Percentiles rank a stretch among this genome's conserved stretches.
phyloP scores from a whole-genome alignment of 2,888 invertebrate species.

The Drosophila nigricruria region DNA sequence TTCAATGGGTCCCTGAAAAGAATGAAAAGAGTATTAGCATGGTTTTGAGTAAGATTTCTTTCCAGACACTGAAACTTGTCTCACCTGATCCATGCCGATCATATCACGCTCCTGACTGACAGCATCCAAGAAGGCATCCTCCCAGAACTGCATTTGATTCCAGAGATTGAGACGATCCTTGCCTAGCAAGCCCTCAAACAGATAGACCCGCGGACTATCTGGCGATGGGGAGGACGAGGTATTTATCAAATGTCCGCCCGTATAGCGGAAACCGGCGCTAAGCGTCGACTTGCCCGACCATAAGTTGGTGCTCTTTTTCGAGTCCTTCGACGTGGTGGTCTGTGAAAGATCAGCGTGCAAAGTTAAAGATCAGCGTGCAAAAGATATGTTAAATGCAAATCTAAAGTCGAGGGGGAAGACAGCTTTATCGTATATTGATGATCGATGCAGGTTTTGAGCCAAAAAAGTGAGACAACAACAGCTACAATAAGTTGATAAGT shows the following conservation, averaged over 20 bases:
- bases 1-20: conserved; percentile 92
- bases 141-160: conserved; percentile 99
- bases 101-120: conserved; percentile 99
- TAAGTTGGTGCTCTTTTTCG: conserved; percentile 93
- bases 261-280: conserved; percentile 94
- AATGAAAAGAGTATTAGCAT: background rate
- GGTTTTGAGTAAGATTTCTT: background rate
- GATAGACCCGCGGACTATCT: conserved; percentile 94
- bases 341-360: conserved; percentile 59
- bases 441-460: conserved; percentile 17
- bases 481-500: conserved; percentile 19
- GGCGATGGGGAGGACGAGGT: conserved; percentile 94
- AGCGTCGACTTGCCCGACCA: conserved; percentile 97
- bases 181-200: conserved; percentile 94
- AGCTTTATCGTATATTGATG: conserved; percentile 4
- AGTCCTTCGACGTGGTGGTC: conserved; percentile 87
- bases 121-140: conserved; percentile 98
- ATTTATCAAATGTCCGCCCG: conserved; percentile 93
- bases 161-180: conserved; percentile 92
- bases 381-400: conserved; percentile 41
- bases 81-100: conserved; percentile 98
- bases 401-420: background rate
- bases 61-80: background rate
- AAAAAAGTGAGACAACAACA: conserved; percentile 5
- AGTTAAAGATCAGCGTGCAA: too few relatives aligned